phyloP scores from a whole-genome alignment of 2,888 invertebrate genomes.

The Hyalella azteca region DNA sequence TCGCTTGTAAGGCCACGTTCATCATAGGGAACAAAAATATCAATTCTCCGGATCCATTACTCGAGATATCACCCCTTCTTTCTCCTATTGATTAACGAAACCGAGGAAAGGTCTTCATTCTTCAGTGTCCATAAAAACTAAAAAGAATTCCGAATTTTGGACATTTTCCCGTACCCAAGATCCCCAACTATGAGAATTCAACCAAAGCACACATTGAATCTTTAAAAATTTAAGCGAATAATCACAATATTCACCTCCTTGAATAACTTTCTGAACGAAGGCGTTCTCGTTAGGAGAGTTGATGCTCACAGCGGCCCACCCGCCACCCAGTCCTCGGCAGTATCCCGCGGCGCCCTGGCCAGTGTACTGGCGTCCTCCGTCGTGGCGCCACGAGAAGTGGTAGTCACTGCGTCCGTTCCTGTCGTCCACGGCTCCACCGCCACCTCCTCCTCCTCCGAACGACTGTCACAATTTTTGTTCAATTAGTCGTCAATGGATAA shows the following conservation, averaged over 20 bases:
- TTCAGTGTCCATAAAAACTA: too few relatives aligned
- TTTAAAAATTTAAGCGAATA: too few relatives aligned
- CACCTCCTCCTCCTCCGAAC: not conserved
- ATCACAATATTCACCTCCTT: conserved; percentile 43
- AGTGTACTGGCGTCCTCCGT: not conserved
- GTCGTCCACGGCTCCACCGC: conserved; percentile 16
- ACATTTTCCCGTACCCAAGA: too few relatives aligned
- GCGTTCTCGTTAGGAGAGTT: not conserved
- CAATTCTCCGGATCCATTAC: too few relatives aligned
- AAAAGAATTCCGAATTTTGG: too few relatives aligned
- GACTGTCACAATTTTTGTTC: not conserved
- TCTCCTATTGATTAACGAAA: too few relatives aligned
- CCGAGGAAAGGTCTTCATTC: too few relatives aligned
- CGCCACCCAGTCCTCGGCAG: conserved; percentile 42
- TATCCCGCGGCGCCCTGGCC: conserved; percentile 37
- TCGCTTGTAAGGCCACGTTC: too few relatives aligned
- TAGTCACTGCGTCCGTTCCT: conserved; percentile 39
- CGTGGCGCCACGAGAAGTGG: conserved; percentile 51
- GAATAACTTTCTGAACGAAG: conserved; percentile 39
- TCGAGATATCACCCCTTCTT: too few relatives aligned
- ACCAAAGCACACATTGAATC: too few relatives aligned
- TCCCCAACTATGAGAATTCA: too few relatives aligned
- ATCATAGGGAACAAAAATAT: too few relatives aligned
- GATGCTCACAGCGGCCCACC: conserved; percentile 49
- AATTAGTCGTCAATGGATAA: not conserved